Percentiles rank a stretch among this genome's conserved stretches.
Evolutionary conservation across 2,797 vertebrate genomes (phyloP).

Genomic region (Percopsis omiscomaycus): DNA sequence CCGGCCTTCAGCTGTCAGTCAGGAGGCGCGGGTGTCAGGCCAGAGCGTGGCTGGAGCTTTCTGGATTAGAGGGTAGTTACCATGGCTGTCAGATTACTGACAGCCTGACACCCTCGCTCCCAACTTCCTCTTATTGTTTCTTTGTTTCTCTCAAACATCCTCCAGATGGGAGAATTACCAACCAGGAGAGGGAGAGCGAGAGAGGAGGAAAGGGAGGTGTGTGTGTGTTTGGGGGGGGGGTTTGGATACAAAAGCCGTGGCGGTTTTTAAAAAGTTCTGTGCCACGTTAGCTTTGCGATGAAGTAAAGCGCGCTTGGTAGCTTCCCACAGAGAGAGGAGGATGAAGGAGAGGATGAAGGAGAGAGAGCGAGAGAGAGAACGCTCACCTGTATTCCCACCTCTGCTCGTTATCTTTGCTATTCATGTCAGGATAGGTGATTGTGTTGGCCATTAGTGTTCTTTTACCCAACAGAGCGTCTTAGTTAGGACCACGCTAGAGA

Average conservation of each 20-base stretch:
- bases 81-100: conserved; percentile 99
- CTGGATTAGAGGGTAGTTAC: conserved; percentile 99
- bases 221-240: conserved; percentile 9
- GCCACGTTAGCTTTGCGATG: conserved; percentile 79
- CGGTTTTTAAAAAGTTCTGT: conserved; percentile 77
- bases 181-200: conserved; percentile 60
- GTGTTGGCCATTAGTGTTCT: conserved; percentile 79
- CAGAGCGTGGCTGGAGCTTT: conserved; percentile 95
- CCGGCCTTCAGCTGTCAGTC: conserved; percentile 99
- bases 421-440: conserved; percentile 80
- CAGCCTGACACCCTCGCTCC: conserved; percentile 97
- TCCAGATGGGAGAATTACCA: conserved; percentile 83
- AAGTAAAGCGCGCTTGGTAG: conserved; percentile 70
- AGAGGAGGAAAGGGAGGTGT: conserved; percentile 14
- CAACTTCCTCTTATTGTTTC: conserved; percentile 98
- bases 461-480: conserved; percentile 72
- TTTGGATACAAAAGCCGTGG: conserved; percentile 60
- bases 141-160: conserved; percentile 86
- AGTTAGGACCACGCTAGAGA: conserved; percentile 72
- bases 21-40: conserved; percentile 92
- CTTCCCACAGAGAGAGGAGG: conserved; percentile 62
- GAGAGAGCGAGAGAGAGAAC: conserved; percentile 55
- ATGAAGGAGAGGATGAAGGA: conserved; percentile 51
- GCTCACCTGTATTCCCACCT: conserved; percentile 74
- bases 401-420: conserved; percentile 80